Evolutionary conservation across 2,888 invertebrate genomes (phyloP).

Genomic region (Ariolimax columbianus): DNA sequence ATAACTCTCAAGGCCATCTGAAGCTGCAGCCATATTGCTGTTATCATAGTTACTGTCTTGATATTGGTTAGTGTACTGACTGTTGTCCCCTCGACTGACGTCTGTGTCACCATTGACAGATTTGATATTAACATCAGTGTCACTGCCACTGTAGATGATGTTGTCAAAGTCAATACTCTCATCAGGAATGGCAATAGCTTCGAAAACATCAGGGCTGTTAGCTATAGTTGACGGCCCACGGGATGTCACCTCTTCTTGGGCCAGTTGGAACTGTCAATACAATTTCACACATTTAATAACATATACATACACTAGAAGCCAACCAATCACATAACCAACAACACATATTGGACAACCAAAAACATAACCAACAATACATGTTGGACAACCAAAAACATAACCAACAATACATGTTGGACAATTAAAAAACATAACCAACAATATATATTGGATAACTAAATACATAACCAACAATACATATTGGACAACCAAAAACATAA

Average conservation of each 20-base stretch:
- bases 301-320: neutral
- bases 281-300: neutral
- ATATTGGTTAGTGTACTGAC: neutral
- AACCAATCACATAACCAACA: too few species aligned
- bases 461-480: too few species aligned
- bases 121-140: neutral
- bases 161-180: neutral
- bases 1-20: neutral
- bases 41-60: neutral
- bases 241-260: conserved; percentile 69
- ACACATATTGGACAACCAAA: too few species aligned
- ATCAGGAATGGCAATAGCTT: neutral
- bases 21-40: neutral
- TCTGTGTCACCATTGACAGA: neutral
- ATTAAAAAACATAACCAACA: too few species aligned
- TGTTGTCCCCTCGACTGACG: neutral
- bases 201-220: conserved; percentile 17
- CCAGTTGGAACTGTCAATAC: conserved; percentile 61
- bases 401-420: too few species aligned
- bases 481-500: too few species aligned
- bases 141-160: conserved; percentile 3
- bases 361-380: too few species aligned
- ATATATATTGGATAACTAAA: too few species aligned
- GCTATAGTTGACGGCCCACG: conserved; percentile 71
- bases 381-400: too few species aligned